Base-by-base conservation (phyloP, 2,113 vertebrate species). In the Poeciliopsis occidentalis region DNA sequence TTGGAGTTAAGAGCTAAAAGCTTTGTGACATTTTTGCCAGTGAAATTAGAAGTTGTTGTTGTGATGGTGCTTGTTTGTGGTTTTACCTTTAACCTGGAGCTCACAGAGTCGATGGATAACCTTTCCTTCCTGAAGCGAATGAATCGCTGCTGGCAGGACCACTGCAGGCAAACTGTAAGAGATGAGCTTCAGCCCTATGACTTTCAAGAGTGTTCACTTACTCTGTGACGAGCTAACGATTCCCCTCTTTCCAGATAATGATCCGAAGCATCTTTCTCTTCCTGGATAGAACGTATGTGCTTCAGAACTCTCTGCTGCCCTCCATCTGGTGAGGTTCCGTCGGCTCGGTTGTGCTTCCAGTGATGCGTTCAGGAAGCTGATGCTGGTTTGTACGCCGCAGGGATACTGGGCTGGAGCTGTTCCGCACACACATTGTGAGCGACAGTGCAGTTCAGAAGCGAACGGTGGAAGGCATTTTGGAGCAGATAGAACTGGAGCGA, bases 241-340 rank as follows among this genome's bases (percentile, higher is more conserved):
- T 47, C 64, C 79, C 66, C 15, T 51, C 31, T 37, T 67, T 65
- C 3, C 39, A 99, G 98, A 99, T 99, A 87, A 99, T 99, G 98
- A 99, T 99, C 91, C 96, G 98, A 86, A 99, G 98, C 93, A 99
- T 99, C 90, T 99, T 99, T 94, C 95, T 99, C 84, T 99, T 99
- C 93, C 92, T 99, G 95, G 98, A 99, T 93, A 96, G 98, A 91
- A 99, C 98, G 66, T 99, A 99, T 0, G 98, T 99, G 81, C 96
- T 99, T 84, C 98, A 99, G 91, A 99, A 99, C 94, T 99, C 98
- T 89, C 96, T 99, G 87, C 95, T 99, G 65, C 98, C 98, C 54
- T 99, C 98, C 78, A 99, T 99, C 93, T 99, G 98, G 98, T 99
- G 95, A 96, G 94, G 37, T 39, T 2, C 1, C 15, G 11, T 72